Base-by-base conservation (phyloP, 2,888 invertebrate species). In the Argyresthia albistria region DNA sequence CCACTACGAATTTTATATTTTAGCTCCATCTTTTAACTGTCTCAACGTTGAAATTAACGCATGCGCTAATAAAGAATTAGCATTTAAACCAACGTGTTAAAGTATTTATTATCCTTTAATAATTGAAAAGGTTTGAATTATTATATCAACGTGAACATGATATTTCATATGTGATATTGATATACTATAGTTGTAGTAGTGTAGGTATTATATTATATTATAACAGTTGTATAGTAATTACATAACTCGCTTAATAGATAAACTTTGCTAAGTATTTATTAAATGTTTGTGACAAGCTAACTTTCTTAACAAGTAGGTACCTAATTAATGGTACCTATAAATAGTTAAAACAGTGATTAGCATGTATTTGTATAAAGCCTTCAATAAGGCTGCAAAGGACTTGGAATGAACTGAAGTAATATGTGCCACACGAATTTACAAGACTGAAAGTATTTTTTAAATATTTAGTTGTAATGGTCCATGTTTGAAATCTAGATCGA, bases 91-190 rank as follows among this genome's bases (percentile, higher is more conserved):
- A 25, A 25, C 25, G 2, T 25, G 25, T 25, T 4, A 25, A 25
- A 25, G 25, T 25, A 25, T 25, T 25, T 25, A 25, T 25, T 25
- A 25, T 25, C 25, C 25, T 25, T 25, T 25, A 25, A 25, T 25
- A 25, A 4, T 25, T 25, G 25, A 25, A 25, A 25, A 4, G 2
- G 25, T 25, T 25, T 25, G 25, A 64, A 63, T 70, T 73, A 73
- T 66, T 75, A 71, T 75, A 74, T 79, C 72, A 73, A 76, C 69
- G 69, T 76, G 71, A 45, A 47, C 74, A 80, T 81, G 81, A 79
- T 82, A 77, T 75, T 76, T 80, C 75, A 77, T 78, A 78, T 86
- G 86, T 86, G 86, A 86, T 86, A 86, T 86, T 84, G 73, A 70
- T 54, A 61, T 84, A 25, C 2, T 6, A 25, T 25, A 82, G 73